Evolutionary conservation across 2,888 invertebrate species (phyloP), one percentile per base, ranked within the genome.

Genomic region (Pimpla rufipes): DNA sequence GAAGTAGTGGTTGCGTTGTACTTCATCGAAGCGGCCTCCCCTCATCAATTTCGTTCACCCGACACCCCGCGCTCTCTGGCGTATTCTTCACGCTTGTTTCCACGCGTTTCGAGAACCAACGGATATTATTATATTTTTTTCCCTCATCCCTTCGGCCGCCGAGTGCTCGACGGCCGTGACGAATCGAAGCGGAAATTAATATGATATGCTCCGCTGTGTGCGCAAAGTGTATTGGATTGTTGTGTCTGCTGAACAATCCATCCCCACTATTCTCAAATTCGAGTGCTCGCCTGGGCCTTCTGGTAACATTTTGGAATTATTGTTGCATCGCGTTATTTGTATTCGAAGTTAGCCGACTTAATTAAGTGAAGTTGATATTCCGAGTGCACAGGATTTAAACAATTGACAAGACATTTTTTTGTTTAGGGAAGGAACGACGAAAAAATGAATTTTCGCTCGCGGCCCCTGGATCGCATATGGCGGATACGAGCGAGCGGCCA

Each of bases 181-280:
- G 87, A 91, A 91, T 90, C 86, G 89, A 87, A 88, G 75, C 91
- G 91, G 91, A 91, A 91, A 91, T 91, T 91, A 88, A 88, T 86
- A 85, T 83, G 86, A 86, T 86, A 81, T 85, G 76, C 84, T 73
- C 67, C 67, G 80, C 29, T 42, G 80, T 18, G 52, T 18, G 37
- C 10, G 18, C 4, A 35, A 52, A 68, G 37, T 35, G 50, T 37
- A n/a, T 52, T 68, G 11, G 50, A 68, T 68, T 52, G 16, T 68
- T 52, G 37, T 18, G 13, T 52, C 29, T 52, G n/a, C 1, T 18
- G 37, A 1, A 37, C 37, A 70, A 68, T 16, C 50, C 10, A 23
- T 62, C 40, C 7, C 2, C 37, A 37, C 8, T 18, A 16, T 62
- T 23, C 8, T 35, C 42, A 11, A 59, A 11, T 59, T 45, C 21